phyloP scores from a whole-genome alignment of 2,888 invertebrate species.

The Tolmerus cingulatus region DNA sequence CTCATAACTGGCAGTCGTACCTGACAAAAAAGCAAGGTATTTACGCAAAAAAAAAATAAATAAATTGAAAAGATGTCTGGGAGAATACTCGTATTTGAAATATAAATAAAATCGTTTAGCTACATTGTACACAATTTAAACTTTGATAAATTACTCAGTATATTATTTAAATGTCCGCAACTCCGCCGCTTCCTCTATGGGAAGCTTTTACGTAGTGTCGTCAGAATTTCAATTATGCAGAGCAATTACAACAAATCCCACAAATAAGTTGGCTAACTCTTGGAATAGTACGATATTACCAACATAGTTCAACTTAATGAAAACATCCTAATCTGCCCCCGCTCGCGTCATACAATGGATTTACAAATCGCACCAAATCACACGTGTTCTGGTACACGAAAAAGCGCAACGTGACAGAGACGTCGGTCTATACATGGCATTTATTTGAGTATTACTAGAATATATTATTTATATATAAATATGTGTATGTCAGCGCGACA shows the following conservation, averaged over 20 bases:
- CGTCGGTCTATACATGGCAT: background rate
- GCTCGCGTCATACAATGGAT: background rate
- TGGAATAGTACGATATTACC: background rate
- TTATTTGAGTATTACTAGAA: conserved; percentile 29
- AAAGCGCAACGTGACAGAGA: conserved; percentile 13
- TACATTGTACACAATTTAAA: background rate
- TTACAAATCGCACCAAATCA: conserved; percentile 21
- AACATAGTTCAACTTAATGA: background rate
- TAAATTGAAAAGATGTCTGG: background rate
- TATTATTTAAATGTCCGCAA: background rate
- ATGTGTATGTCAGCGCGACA: conserved; percentile 39
- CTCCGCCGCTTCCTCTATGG: background rate
- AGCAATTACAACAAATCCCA: background rate
- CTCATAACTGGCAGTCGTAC: background rate
- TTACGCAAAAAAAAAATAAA: background rate
- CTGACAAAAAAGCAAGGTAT: background rate
- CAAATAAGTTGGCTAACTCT: background rate
- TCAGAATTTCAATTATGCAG: background rate
- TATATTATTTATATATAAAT: conserved; percentile 14
- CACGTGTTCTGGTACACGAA: background rate
- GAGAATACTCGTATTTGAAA: background rate
- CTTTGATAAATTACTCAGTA: background rate
- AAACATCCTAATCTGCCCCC: background rate
- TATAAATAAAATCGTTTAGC: background rate
- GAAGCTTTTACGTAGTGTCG: background rate